Evolutionary conservation across 2,797 vertebrate species (phyloP).

Genomic region (Stomatorhinus walkeri): DNA sequence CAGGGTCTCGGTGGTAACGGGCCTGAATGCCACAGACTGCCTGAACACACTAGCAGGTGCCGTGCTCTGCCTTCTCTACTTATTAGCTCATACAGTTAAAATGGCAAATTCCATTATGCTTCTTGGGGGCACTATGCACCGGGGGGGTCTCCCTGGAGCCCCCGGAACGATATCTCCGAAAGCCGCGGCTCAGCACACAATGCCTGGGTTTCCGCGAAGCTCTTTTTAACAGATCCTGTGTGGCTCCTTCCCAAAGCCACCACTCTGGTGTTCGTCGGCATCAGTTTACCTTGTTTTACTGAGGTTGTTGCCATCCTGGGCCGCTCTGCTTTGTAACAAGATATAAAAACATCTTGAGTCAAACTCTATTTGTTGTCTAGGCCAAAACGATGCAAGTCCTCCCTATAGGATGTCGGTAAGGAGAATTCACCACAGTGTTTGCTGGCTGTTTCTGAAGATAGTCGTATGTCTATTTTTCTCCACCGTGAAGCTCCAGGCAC

Average conservation of each 20-base stretch:
- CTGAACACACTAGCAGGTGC: constrained; percentile 11
- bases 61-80: background rate
- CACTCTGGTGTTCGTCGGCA: background rate
- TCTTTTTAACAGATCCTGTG: background rate
- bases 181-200: background rate
- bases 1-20: background rate
- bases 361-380: background rate
- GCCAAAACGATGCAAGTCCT: background rate
- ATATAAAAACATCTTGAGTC: background rate
- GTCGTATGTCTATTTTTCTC: background rate
- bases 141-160: background rate
- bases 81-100: constrained; percentile 20
- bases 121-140: background rate
- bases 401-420: background rate
- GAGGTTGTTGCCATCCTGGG: background rate
- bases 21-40: background rate
- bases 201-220: background rate
- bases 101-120: constrained; percentile 6
- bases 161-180: background rate
- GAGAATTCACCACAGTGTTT: background rate
- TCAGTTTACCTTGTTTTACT: background rate
- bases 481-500: background rate
- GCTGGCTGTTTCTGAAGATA: background rate
- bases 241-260: background rate
- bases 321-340: background rate